Conservation (phyloP, 2,797 vertebrate genomes). For the Coregonus sp. region DNA sequence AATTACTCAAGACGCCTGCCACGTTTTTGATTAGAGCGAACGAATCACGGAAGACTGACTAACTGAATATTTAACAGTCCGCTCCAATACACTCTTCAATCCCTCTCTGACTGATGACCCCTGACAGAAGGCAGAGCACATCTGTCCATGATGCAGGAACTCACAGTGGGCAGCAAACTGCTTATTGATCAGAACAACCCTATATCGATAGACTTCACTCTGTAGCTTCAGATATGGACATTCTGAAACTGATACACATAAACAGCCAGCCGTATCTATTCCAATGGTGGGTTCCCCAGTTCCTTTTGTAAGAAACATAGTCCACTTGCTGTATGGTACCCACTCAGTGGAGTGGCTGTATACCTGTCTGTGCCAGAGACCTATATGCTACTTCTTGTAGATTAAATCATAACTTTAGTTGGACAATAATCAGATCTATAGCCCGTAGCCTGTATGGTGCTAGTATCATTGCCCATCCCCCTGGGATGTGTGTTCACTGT, state of each 20-base stretch:
- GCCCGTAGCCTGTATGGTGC: too few species aligned
- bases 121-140: not conserved
- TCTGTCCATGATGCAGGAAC: not conserved
- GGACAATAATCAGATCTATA: too few species aligned
- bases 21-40: conserved; percentile 15
- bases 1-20: conserved; percentile 4
- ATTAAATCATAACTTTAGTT: too few species aligned
- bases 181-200: not conserved
- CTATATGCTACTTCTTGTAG: too few species aligned
- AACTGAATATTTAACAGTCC: conserved; percentile 8
- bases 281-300: too few species aligned
- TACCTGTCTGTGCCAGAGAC: too few species aligned
- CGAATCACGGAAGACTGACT: conserved; percentile 1
- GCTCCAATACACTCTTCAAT: not conserved
- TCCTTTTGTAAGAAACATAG: too few species aligned
- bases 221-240: not conserved
- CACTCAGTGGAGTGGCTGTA: too few species aligned
- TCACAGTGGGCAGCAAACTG: not conserved
- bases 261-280: not conserved
- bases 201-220: not conserved
- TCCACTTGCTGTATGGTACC: too few species aligned
- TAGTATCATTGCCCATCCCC: too few species aligned
- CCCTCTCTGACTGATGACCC: not conserved
- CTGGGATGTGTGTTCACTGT: not conserved
- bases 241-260: not conserved